Evolutionary conservation across 2,797 vertebrate genomes (phyloP).

Genomic region (Argyrosomus regius): DNA sequence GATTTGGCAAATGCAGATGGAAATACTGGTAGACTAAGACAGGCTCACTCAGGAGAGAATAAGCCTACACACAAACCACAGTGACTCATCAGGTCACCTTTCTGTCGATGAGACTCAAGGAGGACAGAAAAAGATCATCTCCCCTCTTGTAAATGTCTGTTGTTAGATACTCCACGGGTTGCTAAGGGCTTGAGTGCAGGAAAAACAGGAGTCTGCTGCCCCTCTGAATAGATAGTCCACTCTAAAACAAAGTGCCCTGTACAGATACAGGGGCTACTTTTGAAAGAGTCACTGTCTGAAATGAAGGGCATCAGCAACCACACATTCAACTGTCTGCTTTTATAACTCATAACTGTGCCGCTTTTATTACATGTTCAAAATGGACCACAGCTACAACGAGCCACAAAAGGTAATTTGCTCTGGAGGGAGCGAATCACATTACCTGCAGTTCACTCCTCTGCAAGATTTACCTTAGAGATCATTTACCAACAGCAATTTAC

Average conservation of each 20-base stretch:
- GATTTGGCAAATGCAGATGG: constrained; percentile 22
- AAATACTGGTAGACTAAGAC: constrained; percentile 19
- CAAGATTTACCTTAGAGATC: constrained; percentile 40
- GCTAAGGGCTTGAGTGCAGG: constrained; percentile 78
- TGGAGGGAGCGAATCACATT: constrained; percentile 35
- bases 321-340: constrained; percentile 35
- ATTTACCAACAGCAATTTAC: constrained; percentile 52
- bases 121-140: constrained; percentile 79
- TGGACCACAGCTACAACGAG: constrained; percentile 12
- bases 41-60: constrained; percentile 19
- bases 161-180: constrained; percentile 78
- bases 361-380: constrained; percentile 41
- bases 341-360: neutral
- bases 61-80: constrained; percentile 46
- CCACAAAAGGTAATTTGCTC: constrained; percentile 54
- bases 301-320: constrained; percentile 51
- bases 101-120: constrained; percentile 74
- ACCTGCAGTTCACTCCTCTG: constrained; percentile 55
- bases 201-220: constrained; percentile 62
- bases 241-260: constrained; percentile 67
- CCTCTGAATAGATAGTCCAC: constrained; percentile 73
- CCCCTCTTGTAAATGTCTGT: constrained; percentile 74
- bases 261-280: constrained; percentile 61
- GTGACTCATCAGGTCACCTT: constrained; percentile 77
- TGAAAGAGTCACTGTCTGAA: constrained; percentile 62